Evolutionary conservation across 2,797 vertebrate species (phyloP).

Genomic region (Esox lucius): DNA sequence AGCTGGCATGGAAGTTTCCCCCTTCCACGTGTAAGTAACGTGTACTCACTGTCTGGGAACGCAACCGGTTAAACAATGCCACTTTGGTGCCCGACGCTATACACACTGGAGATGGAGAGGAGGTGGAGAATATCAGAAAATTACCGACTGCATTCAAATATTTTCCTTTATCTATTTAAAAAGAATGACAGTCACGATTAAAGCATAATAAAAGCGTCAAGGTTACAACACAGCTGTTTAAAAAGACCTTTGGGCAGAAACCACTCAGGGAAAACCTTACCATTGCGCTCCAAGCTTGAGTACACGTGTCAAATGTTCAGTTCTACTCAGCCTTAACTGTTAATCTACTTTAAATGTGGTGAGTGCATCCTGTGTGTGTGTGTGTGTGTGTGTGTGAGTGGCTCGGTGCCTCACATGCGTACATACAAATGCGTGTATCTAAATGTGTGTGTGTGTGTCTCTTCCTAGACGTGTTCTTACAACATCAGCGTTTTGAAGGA

Average conservation of each 20-base stretch:
- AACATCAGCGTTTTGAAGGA: too few relatives aligned
- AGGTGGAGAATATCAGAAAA: too few relatives aligned
- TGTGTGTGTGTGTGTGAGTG: not conserved
- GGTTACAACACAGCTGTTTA: not conserved
- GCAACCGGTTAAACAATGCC: constrained; percentile 96
- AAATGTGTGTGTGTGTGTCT: not conserved
- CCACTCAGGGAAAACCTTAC: constrained; percentile 2
- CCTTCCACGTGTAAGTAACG: constrained; percentile 98
- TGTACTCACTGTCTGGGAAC: constrained; percentile 98
- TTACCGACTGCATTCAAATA: too few relatives aligned
- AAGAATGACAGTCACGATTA: not conserved
- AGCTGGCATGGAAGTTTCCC: constrained; percentile 98
- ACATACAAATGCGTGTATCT: too few relatives aligned
- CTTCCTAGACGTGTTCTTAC: not conserved
- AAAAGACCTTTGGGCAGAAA: not conserved
- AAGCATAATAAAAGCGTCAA: not conserved
- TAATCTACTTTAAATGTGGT: not conserved
- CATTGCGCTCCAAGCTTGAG: not conserved
- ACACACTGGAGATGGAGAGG: constrained; percentile 81
- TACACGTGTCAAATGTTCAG: not conserved
- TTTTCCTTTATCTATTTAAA: too few relatives aligned
- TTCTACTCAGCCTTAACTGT: too few relatives aligned
- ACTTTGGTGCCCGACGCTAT: constrained; percentile 99
- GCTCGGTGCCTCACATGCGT: too few relatives aligned
- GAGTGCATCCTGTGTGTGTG: not conserved